These are phyloP conservation scores for Cryptotis parvus DNA, from an alignment of 2,113 vertebrate genomes.

Conservation along the genomic window DNA sequence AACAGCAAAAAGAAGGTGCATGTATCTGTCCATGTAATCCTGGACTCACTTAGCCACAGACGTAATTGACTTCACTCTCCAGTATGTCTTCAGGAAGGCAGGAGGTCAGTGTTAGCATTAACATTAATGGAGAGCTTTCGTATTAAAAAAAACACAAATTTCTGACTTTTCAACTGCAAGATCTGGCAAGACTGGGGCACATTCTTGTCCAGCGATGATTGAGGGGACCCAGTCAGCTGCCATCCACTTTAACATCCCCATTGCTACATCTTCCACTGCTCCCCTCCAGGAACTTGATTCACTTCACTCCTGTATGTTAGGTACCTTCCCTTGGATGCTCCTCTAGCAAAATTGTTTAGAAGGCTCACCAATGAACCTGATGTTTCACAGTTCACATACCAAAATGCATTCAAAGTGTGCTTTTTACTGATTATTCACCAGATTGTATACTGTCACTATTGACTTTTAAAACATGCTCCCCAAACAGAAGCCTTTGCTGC, in stretches of 20 bases:
- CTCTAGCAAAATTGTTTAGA: slow-evolving; percentile 38
- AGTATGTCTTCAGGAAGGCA: not conserved
- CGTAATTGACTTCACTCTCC: slow-evolving; percentile 16
- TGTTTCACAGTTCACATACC: slow-evolving; percentile 29
- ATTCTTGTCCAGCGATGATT: not conserved
- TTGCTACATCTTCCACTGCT: not conserved
- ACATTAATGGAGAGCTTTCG: not conserved
- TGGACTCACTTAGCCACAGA: not conserved
- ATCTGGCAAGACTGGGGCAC: not conserved
- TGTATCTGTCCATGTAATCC: not conserved
- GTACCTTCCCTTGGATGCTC: not conserved
- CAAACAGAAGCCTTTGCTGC: not conserved
- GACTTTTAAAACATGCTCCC: not conserved
- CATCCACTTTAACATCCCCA: not conserved
- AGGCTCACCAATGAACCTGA: not conserved
- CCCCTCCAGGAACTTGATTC: not conserved
- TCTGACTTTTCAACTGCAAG: slow-evolving; percentile 3
- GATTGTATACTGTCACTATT: not conserved
- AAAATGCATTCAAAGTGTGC: not conserved
- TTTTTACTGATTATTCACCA: slow-evolving; percentile 16
- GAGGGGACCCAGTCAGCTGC: not conserved
- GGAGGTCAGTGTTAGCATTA: slow-evolving; percentile 23
- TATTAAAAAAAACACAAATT: slow-evolving; percentile 8
- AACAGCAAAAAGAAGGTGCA: not conserved
- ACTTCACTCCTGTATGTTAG: not conserved